Conservation (phyloP, 2,113 vertebrate species). For the Formicarius rufipectus region DNA sequence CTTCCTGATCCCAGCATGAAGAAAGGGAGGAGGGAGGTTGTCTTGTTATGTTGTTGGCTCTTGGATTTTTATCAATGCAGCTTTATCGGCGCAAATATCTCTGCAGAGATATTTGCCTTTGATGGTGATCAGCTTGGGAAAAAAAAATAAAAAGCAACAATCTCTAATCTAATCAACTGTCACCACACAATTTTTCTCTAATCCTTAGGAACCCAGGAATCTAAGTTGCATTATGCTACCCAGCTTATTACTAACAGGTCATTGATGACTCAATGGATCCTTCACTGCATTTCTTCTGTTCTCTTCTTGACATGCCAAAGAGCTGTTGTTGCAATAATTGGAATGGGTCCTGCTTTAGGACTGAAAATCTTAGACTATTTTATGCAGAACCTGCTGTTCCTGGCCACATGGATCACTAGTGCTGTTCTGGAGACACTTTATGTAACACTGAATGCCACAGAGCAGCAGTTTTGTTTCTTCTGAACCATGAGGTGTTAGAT, state of each 20-base stretch:
- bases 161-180: neutral
- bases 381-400: neutral
- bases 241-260: neutral
- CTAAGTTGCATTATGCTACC: neutral
- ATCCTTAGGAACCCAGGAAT: neutral
- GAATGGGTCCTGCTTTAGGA: neutral
- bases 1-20: neutral
- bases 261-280: neutral
- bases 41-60: rapidly evolving
- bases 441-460: neutral
- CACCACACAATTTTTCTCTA: neutral
- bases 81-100: neutral
- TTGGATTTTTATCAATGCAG: neutral
- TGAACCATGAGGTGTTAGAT: neutral
- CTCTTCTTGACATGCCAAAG: neutral
- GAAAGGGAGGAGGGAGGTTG: neutral
- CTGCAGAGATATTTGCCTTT: neutral
- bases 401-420: neutral
- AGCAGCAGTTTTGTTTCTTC: neutral
- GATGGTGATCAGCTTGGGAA: neutral
- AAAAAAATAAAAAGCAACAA: neutral
- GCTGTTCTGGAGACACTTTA: neutral
- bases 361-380: neutral
- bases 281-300: neutral
- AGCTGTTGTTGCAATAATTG: neutral